These are phyloP conservation scores for Chauna torquata DNA, from an alignment of 2,113 vertebrate species.

Conservation along the genomic window DNA sequence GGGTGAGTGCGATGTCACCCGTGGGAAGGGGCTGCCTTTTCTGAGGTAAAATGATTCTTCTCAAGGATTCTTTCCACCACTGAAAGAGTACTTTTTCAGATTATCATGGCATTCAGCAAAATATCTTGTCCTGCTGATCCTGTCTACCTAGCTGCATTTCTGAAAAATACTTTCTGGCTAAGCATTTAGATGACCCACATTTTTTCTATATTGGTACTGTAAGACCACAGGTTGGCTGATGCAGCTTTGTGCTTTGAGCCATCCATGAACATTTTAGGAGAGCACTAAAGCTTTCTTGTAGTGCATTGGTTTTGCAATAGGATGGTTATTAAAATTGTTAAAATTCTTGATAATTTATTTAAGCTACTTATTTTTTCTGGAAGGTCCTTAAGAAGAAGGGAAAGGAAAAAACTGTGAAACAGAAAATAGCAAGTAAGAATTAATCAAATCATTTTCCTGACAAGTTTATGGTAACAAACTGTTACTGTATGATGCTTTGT, in stretches of 20 bases:
- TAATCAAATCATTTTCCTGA: background rate
- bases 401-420: background rate
- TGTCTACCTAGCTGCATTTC: background rate
- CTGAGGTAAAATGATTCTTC: background rate
- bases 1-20: background rate
- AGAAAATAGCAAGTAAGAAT: constrained; percentile 14
- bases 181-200: background rate
- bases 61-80: background rate
- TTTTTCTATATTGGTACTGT: background rate
- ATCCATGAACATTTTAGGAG: background rate
- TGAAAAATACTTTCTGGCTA: background rate
- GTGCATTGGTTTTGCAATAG: background rate
- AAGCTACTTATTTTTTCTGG: background rate
- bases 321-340: background rate
- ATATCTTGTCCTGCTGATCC: background rate
- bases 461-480: background rate
- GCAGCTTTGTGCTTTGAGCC: background rate
- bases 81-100: background rate
- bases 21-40: background rate
- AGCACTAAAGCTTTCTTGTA: background rate
- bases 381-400: background rate
- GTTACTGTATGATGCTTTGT: background rate
- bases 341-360: constrained; percentile 3
- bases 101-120: background rate
- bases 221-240: rapidly evolving